Evolutionary conservation across 2,113 vertebrate species (phyloP), one percentile per base, ranked within the genome.

Genomic region (Psilopogon haemacephalus): DNA sequence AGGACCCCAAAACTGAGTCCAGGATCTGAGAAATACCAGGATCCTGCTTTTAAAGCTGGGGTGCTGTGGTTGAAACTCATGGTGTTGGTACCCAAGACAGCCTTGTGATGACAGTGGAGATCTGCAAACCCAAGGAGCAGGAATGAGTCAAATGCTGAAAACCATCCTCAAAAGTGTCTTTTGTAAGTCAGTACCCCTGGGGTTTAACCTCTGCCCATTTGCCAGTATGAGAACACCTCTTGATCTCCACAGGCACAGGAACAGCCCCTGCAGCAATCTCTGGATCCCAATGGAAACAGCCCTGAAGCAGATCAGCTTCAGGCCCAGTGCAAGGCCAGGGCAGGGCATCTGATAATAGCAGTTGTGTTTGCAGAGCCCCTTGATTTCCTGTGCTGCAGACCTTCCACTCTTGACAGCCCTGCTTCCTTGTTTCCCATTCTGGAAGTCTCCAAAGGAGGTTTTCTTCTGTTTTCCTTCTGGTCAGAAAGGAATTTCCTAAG

Each of bases 391-490:
- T 89, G 84, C 96, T 86, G 81, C 76, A 67, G 88, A 92, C 82
- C 96, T 97, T 96, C 94, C 84, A 88, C 86, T 93, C 37, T 80
- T 93, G 88, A 93, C 92, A 93, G 70, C 76, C 69, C 59, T 88
- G 64, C 81, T 96, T 97, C 95, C 95, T 87, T 87, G 79, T 93
- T 96, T 97, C 90, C 90, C 91, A 79, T 94, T 92, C 93, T 88
- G 82, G 67, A 94, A 95, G 62, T 87, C 96, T 96, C 95, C 89
- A 92, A 91, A 91, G 89, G 93, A 63, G 60, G 70, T 79, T 95
- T 93, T 87, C 86, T 94, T 94, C 87, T 93, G 95, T 95, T 96
- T 96, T 95, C 88, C 90, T 95, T 93, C 79, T 46, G 81, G 89
- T 92, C 71, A 68, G 28, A 89, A 96, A 93, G 75, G 86, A 96